Percentiles rank a stretch among this genome's conserved stretches.
phyloP scores from a whole-genome alignment of 2,113 vertebrate genomes.

The Periophthalmodon schlosseri region DNA sequence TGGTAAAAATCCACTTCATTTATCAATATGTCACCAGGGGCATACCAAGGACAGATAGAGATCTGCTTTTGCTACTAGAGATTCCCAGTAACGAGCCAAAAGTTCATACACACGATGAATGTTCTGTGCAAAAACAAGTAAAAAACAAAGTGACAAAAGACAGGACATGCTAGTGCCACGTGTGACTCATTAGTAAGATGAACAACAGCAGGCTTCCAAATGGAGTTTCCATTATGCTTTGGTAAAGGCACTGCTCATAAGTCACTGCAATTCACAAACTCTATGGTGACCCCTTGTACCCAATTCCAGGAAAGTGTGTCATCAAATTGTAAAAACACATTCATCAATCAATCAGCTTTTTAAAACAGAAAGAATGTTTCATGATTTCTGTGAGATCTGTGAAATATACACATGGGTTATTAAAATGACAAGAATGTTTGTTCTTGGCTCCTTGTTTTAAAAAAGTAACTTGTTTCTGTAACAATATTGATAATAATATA shows the following conservation, averaged over 20 bases:
- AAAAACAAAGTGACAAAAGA: not conserved
- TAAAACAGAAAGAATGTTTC: not conserved
- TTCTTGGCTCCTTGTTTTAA: not conserved
- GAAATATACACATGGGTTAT: not conserved
- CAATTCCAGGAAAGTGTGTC: not conserved
- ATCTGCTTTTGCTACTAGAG: not conserved
- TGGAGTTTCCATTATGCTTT: not conserved
- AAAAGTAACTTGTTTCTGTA: not conserved
- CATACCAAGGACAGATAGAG: constrained; percentile 1
- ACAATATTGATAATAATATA: not conserved
- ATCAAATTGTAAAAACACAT: not conserved
- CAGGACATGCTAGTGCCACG: not conserved
- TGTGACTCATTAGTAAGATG: not conserved
- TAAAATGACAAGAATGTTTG: too few species aligned
- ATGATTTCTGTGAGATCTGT: not conserved
- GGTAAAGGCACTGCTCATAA: not conserved
- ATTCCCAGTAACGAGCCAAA: not conserved
- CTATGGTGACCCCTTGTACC: not conserved
- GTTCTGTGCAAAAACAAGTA: constrained; percentile 1
- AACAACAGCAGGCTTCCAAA: not conserved
- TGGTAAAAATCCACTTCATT: not conserved
- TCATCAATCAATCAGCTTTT: not conserved
- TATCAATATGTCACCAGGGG: not conserved
- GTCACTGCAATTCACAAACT: not conserved
- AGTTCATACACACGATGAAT: not conserved